A percentile compares a stretch with the other conserved stretches of the same genome.
phyloP scores from a whole-genome alignment of 2,888 invertebrate species.

The Heteropelma amictum region DNA sequence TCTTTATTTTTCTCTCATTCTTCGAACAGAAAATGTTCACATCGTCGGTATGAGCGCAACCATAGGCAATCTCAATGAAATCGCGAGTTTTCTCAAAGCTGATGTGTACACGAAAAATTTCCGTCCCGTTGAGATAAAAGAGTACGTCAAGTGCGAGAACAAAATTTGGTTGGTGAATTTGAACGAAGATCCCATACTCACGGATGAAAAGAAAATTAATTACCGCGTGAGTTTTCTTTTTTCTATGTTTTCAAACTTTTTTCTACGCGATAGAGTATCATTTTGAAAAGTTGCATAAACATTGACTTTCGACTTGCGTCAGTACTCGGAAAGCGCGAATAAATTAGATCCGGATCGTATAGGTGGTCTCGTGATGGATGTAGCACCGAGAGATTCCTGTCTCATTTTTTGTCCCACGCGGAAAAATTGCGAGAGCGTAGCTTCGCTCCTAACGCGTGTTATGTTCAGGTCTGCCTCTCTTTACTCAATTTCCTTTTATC shows the following conservation, averaged over 20 bases:
- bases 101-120: conserved; percentile 91
- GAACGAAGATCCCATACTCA: conserved; percentile 80
- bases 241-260: background rate
- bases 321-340: conserved; percentile 82
- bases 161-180: conserved; percentile 81
- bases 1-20: no score
- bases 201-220: conserved; percentile 79
- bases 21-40: conserved; percentile 83
- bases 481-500: background rate
- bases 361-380: conserved; percentile 88
- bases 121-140: conserved; percentile 91
- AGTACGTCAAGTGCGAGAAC: conserved; percentile 88
- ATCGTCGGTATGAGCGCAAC: conserved; percentile 99
- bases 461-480: conserved; percentile 76
- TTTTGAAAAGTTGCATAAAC: no score
- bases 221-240: conserved; percentile 77
- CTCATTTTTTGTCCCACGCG: conserved; percentile 96
- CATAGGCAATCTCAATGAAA: conserved; percentile 91
- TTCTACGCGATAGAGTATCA: no score
- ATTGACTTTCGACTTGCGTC: conserved; percentile 57
- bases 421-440: conserved; percentile 95
- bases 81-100: conserved; percentile 89
- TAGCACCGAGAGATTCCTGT: conserved; percentile 88
- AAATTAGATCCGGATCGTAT: conserved; percentile 89
- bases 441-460: conserved; percentile 85